Conservation (phyloP, 2,113 vertebrate genomes). For the Laterallus jamaicensis region DNA sequence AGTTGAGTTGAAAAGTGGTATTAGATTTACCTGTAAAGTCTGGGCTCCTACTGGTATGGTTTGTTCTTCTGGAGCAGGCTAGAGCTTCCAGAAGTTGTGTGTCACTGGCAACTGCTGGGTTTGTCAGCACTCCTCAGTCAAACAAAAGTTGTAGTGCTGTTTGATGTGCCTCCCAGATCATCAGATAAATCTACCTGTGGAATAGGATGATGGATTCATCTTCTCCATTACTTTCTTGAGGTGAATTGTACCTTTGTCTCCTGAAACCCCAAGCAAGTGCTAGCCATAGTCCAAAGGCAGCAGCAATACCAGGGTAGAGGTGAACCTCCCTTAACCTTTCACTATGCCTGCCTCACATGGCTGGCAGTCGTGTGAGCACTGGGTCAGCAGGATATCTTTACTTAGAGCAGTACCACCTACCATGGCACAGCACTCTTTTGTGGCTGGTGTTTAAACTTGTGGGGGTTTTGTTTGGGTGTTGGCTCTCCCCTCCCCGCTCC, state of each 20-base stretch:
- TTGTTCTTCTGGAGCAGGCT: background rate
- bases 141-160: background rate
- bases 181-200: background rate
- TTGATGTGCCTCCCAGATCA: background rate
- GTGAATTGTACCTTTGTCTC: background rate
- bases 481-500: background rate
- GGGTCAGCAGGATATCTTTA: background rate
- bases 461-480: no score
- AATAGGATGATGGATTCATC: background rate
- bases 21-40: background rate
- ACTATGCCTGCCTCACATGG: background rate
- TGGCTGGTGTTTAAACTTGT: background rate
- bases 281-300: background rate
- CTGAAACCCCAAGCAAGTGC: background rate
- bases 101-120: background rate
- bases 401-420: background rate
- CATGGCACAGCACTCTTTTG: background rate
- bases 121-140: background rate
- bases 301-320: background rate
- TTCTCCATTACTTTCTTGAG: background rate
- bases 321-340: background rate
- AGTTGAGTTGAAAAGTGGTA: background rate
- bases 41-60: background rate
- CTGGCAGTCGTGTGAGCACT: background rate
- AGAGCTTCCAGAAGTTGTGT: background rate